phyloP scores from a whole-genome alignment of 2,113 vertebrate species.

The Cairina moschata region DNA sequence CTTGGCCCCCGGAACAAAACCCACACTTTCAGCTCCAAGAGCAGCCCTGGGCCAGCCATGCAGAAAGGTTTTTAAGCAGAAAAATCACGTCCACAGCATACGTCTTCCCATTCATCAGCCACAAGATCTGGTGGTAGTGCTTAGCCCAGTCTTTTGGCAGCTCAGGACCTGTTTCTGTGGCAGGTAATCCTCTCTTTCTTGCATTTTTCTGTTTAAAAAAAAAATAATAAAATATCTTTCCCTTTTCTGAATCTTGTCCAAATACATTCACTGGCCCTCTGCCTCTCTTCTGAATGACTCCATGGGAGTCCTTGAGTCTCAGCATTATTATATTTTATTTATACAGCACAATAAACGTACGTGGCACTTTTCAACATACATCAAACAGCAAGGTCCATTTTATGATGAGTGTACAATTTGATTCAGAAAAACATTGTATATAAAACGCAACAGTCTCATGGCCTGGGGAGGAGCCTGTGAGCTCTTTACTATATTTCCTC shows the following conservation, averaged over 20 bases:
- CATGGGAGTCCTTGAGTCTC: constrained; percentile 12
- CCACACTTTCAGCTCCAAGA: neutral
- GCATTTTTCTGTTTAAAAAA: neutral
- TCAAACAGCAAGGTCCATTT: neutral
- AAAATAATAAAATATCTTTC: neutral
- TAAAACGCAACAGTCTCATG: neutral
- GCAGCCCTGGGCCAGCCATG: neutral
- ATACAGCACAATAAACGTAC: neutral
- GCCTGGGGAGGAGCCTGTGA: neutral
- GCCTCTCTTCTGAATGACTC: constrained; percentile 14
- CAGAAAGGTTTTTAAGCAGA: neutral
- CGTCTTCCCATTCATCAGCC: neutral
- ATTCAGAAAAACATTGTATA: neutral
- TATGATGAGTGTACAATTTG: neutral
- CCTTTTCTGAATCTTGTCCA: neutral
- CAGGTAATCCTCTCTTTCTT: neutral
- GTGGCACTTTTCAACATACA: neutral
- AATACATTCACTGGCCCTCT: constrained; percentile 8
- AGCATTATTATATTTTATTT: constrained; percentile 37
- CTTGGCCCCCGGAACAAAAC: neutral
- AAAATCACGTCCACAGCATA: neutral
- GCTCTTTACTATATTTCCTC: neutral
- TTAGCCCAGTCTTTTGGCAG: neutral
- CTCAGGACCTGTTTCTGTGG: neutral
- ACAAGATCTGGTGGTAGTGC: neutral